A percentile compares a stretch with the other conserved stretches of the same genome.
Conservation (phyloP, 1,140 invertebrate genomes). For the Solen grandis region DNA sequence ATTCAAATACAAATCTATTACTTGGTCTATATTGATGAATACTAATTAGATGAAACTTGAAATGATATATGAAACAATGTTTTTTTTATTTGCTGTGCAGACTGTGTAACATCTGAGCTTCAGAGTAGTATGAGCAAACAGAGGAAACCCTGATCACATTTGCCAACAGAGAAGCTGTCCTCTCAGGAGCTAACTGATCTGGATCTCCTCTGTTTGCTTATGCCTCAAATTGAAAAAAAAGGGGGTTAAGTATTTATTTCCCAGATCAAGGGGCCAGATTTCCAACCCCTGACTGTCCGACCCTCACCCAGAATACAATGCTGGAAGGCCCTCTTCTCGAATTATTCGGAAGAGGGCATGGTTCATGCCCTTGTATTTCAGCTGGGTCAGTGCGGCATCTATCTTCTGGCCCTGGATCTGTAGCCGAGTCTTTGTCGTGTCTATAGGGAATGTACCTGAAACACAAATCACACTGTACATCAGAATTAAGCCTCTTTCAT, state of each 20-base stretch:
- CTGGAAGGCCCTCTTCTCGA: slow-evolving; percentile 89
- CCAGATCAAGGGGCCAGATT: too few relatives aligned
- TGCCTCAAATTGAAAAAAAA: neutral
- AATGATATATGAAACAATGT: too few relatives aligned
- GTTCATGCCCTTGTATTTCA: slow-evolving; percentile 94
- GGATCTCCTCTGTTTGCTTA: neutral
- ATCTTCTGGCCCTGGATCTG: slow-evolving; percentile 79
- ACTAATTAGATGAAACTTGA: too few relatives aligned
- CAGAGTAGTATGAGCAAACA: neutral
- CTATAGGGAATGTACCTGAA: slow-evolving; percentile 80
- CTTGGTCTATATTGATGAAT: too few relatives aligned
- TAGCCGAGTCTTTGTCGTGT: slow-evolving; percentile 79
- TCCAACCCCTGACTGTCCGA: too few relatives aligned
- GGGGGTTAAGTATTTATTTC: too few relatives aligned
- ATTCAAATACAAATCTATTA: too few relatives aligned
- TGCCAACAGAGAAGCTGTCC: too few relatives aligned
- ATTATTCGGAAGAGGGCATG: slow-evolving; percentile 93
- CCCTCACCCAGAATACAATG: slow-evolving; percentile 91
- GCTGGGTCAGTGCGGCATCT: slow-evolving; percentile 87
- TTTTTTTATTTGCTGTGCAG: too few relatives aligned
- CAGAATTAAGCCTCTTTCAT: neutral
- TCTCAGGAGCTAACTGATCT: neutral
- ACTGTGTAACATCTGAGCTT: neutral
- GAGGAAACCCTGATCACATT: too few relatives aligned
- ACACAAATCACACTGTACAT: slow-evolving; percentile 55